Conservation (phyloP, 2,888 invertebrate genomes). For the Drosophila tripunctata region DNA sequence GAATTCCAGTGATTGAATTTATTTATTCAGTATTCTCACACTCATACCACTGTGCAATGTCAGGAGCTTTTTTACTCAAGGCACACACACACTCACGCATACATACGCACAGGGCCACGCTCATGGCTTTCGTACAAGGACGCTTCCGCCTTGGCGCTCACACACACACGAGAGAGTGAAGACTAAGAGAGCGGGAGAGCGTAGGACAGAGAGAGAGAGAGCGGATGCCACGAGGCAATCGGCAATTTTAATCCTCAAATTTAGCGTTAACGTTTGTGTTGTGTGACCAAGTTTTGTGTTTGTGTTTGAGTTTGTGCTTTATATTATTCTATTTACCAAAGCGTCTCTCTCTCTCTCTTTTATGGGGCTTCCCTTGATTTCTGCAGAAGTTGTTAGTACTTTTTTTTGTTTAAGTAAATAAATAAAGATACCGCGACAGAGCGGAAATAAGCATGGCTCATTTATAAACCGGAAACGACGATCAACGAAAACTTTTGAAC, state of each 20-base stretch:
- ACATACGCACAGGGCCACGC: slow-evolving; percentile 42
- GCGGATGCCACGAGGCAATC: slow-evolving; percentile 43
- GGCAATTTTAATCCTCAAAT: slow-evolving; percentile 63
- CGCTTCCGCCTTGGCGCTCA: slow-evolving; percentile 66
- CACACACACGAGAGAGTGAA: slow-evolving; percentile 12
- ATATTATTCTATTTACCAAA: slow-evolving; percentile 62
- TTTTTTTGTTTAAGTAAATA: slow-evolving; percentile 42
- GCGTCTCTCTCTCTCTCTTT: slow-evolving; percentile 12
- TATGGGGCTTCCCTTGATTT: neutral
- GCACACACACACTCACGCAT: slow-evolving; percentile 1
- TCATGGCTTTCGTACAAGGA: slow-evolving; percentile 63
- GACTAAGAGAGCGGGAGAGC: neutral
- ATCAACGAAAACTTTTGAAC: slow-evolving; percentile 38
- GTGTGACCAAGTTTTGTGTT: slow-evolving; percentile 51
- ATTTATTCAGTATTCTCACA: neutral
- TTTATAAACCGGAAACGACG: slow-evolving; percentile 56
- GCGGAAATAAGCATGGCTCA: slow-evolving; percentile 56
- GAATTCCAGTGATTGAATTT: neutral
- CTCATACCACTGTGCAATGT: slow-evolving; percentile 40
- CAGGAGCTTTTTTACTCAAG: slow-evolving; percentile 46
- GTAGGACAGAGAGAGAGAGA: neutral
- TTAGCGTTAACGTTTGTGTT: slow-evolving; percentile 72
- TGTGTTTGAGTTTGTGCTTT: slow-evolving; percentile 66
- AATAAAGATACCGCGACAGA: slow-evolving; percentile 36
- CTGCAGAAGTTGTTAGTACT: neutral